A percentile compares a stretch with the other conserved stretches of the same genome.
phyloP scores from a whole-genome alignment of 2,113 vertebrate species.

The Chinchilla lanigera region DNA sequence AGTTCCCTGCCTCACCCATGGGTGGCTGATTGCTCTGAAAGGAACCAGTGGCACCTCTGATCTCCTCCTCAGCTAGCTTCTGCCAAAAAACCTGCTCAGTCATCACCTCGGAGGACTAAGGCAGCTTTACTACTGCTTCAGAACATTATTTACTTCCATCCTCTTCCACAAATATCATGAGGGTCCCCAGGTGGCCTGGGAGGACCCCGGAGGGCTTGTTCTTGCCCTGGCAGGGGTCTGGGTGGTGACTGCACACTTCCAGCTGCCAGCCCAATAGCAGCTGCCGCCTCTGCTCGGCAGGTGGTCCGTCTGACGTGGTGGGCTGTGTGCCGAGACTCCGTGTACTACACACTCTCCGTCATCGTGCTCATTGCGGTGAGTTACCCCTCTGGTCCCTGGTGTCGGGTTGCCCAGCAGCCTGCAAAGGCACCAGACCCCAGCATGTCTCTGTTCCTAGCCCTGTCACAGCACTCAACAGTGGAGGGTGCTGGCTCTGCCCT shows the following conservation, averaged over 20 bases:
- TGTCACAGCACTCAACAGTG: background rate
- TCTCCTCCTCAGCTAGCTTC: background rate
- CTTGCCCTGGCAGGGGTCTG: background rate
- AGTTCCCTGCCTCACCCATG: background rate
- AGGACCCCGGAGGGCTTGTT: background rate
- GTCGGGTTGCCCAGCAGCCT: background rate
- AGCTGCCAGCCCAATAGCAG: accelerated
- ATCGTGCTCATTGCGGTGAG: constrained; percentile 95
- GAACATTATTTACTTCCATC: background rate
- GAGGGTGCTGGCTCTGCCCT: background rate
- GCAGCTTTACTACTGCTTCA: background rate
- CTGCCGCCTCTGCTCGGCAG: constrained; percentile 83
- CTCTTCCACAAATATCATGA: background rate
- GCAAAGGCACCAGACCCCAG: background rate
- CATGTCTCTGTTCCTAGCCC: background rate
- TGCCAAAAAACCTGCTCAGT: accelerated
- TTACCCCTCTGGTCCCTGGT: constrained; percentile 31
- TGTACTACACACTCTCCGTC: constrained; percentile 95
- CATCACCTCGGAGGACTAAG: background rate
- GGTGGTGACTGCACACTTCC: background rate
- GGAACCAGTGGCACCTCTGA: background rate
- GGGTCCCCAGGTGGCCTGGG: background rate
- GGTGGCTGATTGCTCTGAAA: background rate
- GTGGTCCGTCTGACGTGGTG: constrained; percentile 96
- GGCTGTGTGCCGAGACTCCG: constrained; percentile 96